Percentiles rank a stretch among this genome's conserved stretches.
phyloP scores from a whole-genome alignment of 2,797 vertebrate species.

The Gorsachius magnificus region DNA sequence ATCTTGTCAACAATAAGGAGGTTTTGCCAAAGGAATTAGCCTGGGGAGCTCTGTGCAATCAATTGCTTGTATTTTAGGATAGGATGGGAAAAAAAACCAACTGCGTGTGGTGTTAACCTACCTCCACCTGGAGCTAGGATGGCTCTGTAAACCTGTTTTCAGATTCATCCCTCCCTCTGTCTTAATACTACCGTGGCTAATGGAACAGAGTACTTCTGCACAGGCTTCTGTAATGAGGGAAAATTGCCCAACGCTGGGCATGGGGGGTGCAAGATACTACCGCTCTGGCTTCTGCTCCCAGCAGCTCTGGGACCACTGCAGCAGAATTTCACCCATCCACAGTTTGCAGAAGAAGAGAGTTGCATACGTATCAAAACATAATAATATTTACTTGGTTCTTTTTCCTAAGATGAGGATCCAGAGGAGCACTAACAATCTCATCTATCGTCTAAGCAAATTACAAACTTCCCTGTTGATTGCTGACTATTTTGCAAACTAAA shows the following conservation, averaged over 20 bases:
- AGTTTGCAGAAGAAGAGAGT: background rate
- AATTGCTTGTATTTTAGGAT: background rate
- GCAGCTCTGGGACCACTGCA: background rate
- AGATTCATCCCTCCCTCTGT: background rate
- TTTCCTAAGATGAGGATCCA: background rate
- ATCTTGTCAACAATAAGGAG: background rate
- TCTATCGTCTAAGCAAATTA: background rate
- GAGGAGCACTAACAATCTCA: background rate
- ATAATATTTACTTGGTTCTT: background rate
- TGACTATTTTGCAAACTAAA: background rate
- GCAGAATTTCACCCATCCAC: background rate
- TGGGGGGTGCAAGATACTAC: background rate
- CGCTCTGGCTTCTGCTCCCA: background rate
- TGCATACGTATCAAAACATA: background rate
- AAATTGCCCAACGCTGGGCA: background rate
- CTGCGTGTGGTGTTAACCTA: background rate
- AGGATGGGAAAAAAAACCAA: background rate
- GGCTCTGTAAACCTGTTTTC: background rate
- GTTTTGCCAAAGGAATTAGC: background rate
- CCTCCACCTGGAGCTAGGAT: background rate
- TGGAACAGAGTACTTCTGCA: background rate
- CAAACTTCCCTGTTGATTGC: background rate
- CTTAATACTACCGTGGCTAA: rapidly evolving
- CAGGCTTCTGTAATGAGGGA: background rate
- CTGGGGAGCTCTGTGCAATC: background rate